A percentile compares a stretch with the other conserved stretches of the same genome.
Evolutionary conservation across 1,140 invertebrate species (phyloP).

Genomic region (Macrostomum lignano): DNA sequence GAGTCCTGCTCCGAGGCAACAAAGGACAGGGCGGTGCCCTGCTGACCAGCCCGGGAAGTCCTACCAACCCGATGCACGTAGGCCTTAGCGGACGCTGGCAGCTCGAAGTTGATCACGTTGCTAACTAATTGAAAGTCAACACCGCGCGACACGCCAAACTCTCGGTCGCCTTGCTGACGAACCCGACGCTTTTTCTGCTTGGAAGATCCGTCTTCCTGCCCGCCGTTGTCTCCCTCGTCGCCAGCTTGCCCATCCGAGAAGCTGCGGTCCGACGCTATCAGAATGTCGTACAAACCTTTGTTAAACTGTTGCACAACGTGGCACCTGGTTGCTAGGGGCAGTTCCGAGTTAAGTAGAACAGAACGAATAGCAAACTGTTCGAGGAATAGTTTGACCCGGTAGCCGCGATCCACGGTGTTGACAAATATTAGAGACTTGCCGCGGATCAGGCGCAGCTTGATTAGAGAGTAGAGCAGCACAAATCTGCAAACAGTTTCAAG

Average conservation of each 20-base stretch:
- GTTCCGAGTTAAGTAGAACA: constrained; percentile 77
- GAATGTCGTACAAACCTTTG: constrained; percentile 64
- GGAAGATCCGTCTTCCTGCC: too few species aligned
- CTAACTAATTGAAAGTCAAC: constrained; percentile 6
- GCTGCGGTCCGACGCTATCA: constrained; percentile 90
- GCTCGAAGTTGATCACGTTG: constrained; percentile 4
- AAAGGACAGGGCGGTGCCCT: constrained; percentile 1
- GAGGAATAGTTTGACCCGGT: constrained; percentile 37
- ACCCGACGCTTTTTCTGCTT: too few species aligned
- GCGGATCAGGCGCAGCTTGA: constrained; percentile 67
- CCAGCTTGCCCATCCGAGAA: too few species aligned
- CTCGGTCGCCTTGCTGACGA: constrained; percentile 55
- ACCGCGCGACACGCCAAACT: constrained; percentile 50
- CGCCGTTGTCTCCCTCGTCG: too few species aligned
- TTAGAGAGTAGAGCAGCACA: constrained; percentile 58
- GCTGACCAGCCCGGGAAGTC: constrained; percentile 2
- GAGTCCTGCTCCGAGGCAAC: constrained; percentile 35
- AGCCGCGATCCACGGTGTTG: constrained; percentile 72
- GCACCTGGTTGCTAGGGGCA: constrained; percentile 60
- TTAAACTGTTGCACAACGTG: constrained; percentile 87
- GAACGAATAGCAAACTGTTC: constrained; percentile 77
- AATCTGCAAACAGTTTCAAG: too few species aligned
- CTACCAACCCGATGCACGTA: constrained; percentile 6
- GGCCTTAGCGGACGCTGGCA: neutral
- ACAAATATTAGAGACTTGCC: constrained; percentile 94